These are phyloP conservation scores for Hymenopus coronatus DNA, from an alignment of 2,888 invertebrate genomes.

Conservation along the genomic window DNA sequence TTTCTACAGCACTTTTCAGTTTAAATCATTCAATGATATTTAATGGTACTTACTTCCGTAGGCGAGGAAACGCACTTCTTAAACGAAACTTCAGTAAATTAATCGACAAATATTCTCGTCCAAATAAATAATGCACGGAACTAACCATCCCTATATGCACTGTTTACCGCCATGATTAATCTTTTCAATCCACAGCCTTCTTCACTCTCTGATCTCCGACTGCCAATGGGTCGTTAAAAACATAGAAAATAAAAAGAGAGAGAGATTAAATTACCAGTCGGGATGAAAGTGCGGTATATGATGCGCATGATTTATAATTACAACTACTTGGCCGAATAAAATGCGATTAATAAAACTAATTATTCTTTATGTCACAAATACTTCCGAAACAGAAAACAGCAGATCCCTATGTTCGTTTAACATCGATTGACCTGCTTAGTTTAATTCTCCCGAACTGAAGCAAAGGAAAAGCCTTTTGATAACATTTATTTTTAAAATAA, in stretches of 20 bases:
- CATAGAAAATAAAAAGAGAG: not conserved
- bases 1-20: not conserved
- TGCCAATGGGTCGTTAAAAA: not conserved
- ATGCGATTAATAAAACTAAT: too few species aligned
- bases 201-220: not conserved
- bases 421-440: too few species aligned
- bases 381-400: too few species aligned
- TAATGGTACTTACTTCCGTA: not conserved
- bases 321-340: too few species aligned
- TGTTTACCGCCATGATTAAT: constrained; percentile 14
- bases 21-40: not conserved
- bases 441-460: too few species aligned
- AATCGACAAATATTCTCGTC: not conserved
- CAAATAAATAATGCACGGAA: not conserved
- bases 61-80: not conserved
- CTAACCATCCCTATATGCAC: not conserved
- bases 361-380: too few species aligned
- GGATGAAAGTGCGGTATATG: too few species aligned
- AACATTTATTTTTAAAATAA: too few species aligned
- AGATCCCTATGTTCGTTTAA: too few species aligned
- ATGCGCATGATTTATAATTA: too few species aligned
- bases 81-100: not conserved
- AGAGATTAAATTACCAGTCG: not conserved
- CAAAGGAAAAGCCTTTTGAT: too few species aligned
- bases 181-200: not conserved